Evolutionary conservation across 2,113 vertebrate genomes (phyloP).

Genomic region (Calidris pugnax): DNA sequence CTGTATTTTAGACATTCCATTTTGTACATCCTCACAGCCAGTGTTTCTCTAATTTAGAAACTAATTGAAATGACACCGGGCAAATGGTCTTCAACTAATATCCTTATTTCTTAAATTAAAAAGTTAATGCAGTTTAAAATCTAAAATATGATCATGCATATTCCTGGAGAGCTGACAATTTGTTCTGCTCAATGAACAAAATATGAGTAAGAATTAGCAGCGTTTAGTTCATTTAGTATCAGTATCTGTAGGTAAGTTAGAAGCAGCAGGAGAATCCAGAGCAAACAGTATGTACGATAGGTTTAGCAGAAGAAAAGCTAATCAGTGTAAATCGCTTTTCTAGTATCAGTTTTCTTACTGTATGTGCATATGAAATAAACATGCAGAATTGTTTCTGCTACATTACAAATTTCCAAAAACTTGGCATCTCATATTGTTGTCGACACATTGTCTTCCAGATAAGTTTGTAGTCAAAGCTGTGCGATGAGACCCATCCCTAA

Average conservation of each 20-base stretch:
- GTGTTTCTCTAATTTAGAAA: background rate
- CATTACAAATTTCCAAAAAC: background rate
- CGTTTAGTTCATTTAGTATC: background rate
- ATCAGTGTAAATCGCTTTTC: background rate
- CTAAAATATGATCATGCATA: background rate
- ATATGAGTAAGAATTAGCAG: background rate
- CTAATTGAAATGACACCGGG: background rate
- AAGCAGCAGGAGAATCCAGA: background rate
- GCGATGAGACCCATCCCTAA: background rate
- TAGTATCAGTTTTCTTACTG: background rate
- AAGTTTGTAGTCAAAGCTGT: background rate
- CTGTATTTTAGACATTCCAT: background rate
- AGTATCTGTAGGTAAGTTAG: background rate
- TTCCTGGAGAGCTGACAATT: background rate
- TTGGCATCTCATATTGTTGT: fast-evolving
- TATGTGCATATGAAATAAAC: background rate
- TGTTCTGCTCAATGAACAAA: background rate
- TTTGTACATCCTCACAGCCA: background rate
- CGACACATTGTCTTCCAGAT: background rate
- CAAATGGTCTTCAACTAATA: background rate
- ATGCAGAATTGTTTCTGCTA: background rate
- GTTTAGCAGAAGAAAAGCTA: background rate
- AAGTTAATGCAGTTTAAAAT: background rate
- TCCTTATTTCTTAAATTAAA: background rate
- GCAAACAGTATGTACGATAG: background rate